Base-by-base conservation (phyloP, 2,113 vertebrate genomes). In the Tamias sibiricus region DNA sequence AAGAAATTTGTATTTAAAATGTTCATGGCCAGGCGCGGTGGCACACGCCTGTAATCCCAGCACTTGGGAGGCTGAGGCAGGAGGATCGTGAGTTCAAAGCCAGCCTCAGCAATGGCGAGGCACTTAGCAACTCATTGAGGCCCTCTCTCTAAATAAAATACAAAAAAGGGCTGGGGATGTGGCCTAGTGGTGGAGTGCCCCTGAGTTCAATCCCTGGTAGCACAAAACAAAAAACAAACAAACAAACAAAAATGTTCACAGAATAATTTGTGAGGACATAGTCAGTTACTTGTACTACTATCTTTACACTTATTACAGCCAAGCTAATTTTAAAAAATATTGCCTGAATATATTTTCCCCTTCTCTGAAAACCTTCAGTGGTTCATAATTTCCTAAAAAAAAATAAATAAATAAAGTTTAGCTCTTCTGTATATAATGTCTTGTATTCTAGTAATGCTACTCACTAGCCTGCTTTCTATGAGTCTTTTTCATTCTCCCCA, bases 171-270 rank as follows among this genome's bases (percentile, higher is more conserved):
- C n/a, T n/a, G n/a, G n/a, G n/a, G n/a, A n/a, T n/a, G n/a, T n/a
- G n/a, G n/a, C n/a, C n/a, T n/a, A n/a, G n/a, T n/a, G n/a, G n/a
- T n/a, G n/a, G n/a, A n/a, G n/a, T n/a, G n/a, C n/a, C n/a, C n/a
- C n/a, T n/a, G n/a, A n/a, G n/a, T n/a, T n/a, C n/a, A n/a, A n/a
- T n/a, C n/a, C n/a, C n/a, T n/a, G n/a, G n/a, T n/a, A n/a, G n/a
- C n/a, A n/a, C n/a, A n/a, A n/a, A n/a, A n/a, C n/a, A n/a, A n/a
- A n/a, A n/a, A n/a, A n/a, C n/a, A n/a, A n/a, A n/a, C n/a, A n/a
- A n/a, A n/a, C n/a, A n/a, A n/a, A n/a, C n/a, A n/a, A 91, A 92
- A 64, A 40, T 74, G 62, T 95, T 97, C 71, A 32, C 92, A 72
- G 94, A 94, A 88, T 59, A 91, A n/a, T 44, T 94, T 83, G 37